These are phyloP conservation scores for Saguinus midas DNA, from an alignment of 2,113 vertebrate species.

Conservation along the genomic window DNA sequence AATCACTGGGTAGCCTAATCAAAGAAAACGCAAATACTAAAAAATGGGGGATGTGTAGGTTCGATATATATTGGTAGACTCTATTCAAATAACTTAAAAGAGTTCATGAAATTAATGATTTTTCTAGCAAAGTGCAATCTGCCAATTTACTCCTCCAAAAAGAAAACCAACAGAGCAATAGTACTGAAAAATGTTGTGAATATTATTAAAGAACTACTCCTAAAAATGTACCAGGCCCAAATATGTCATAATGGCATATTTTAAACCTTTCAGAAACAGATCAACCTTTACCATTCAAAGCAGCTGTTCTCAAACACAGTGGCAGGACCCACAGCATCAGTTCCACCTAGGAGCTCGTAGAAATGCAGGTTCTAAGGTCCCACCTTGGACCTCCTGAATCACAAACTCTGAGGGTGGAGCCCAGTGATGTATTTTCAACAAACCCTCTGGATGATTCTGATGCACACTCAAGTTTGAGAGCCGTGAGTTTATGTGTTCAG, in stretches of 20 bases:
- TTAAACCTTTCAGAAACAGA: not conserved
- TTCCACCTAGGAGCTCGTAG: not conserved
- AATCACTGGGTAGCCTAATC: not conserved
- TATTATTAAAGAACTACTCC: not conserved
- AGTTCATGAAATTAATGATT: not conserved
- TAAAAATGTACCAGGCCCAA: not conserved
- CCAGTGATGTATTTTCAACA: not conserved
- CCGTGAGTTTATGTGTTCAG: not conserved
- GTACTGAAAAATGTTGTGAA: not conserved
- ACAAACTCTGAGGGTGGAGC: not conserved
- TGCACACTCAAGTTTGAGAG: not conserved
- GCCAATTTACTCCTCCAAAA: not conserved
- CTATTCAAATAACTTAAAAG: not conserved
- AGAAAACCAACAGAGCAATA: not conserved
- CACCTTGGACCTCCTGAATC: not conserved
- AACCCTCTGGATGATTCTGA: not conserved
- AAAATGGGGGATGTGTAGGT: not conserved
- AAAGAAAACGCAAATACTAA: not conserved
- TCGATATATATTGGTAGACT: not conserved
- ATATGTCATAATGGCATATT: no score
- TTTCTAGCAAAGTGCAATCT: not conserved
- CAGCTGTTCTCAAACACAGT: not conserved
- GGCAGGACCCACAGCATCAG: not conserved
- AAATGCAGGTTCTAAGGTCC: not conserved
- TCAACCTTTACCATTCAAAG: not conserved